Percentiles rank a stretch among this genome's conserved stretches.
Conservation (phyloP, 2,888 invertebrate species). For the Drosophila borborema region DNA sequence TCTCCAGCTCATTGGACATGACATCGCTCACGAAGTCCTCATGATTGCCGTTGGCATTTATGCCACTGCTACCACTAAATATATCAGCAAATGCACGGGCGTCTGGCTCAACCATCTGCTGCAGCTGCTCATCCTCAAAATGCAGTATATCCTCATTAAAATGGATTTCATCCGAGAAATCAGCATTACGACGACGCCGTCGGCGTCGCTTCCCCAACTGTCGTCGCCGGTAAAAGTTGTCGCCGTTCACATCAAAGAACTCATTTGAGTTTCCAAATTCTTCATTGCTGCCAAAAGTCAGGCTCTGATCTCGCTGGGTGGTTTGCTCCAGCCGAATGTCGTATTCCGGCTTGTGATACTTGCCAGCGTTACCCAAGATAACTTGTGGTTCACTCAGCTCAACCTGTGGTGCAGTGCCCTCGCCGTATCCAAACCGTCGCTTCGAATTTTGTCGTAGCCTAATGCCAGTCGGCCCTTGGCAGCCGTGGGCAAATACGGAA, state of each 20-base stretch:
- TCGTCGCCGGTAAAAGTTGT: conserved; percentile 70
- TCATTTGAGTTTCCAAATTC: conserved; percentile 51
- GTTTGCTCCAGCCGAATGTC: conserved; percentile 74
- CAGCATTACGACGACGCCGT: conserved; percentile 52
- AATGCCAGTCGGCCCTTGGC: conserved; percentile 86
- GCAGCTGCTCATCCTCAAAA: conserved; percentile 77
- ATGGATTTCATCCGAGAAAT: conserved; percentile 67
- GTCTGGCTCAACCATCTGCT: conserved; percentile 82
- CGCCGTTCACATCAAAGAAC: conserved; percentile 59
- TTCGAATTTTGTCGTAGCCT: conserved; percentile 83
- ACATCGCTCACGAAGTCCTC: conserved; percentile 87
- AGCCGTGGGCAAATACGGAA: conserved; percentile 94
- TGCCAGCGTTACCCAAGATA: conserved; percentile 65
- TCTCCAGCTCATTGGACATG: conserved; percentile 92
- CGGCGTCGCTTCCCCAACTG: conserved; percentile 60
- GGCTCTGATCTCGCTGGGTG: conserved; percentile 57
- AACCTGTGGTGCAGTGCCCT: conserved; percentile 53
- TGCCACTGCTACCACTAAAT: conserved; percentile 49
- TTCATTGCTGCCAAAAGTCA: conserved; percentile 59
- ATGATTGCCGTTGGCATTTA: conserved; percentile 60
- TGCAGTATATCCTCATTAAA: conserved; percentile 82
- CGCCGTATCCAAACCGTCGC: conserved; percentile 76
- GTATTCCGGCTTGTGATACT: conserved; percentile 66
- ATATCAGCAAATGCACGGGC: conserved; percentile 83
- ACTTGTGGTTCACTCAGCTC: conserved; percentile 73